Evolutionary conservation across 2,113 vertebrate genomes (phyloP).

Genomic region (Athene cunicularia): DNA sequence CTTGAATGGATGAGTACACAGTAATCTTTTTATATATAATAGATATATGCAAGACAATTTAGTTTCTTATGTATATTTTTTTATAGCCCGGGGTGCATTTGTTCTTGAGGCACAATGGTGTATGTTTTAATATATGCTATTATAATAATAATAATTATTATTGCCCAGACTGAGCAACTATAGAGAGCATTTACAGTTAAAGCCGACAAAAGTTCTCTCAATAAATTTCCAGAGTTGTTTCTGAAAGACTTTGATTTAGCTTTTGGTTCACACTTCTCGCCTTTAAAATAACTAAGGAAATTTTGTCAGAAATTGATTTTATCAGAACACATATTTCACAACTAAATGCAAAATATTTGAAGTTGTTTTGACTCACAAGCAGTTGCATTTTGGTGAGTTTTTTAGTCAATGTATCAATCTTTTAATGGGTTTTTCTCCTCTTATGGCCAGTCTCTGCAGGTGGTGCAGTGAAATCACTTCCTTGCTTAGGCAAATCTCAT

Average conservation of each 20-base stretch:
- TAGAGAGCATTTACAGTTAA: background rate
- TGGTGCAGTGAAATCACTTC: background rate
- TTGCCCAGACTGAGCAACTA: background rate
- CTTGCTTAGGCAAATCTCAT: background rate
- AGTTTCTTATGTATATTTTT: background rate
- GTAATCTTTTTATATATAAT: background rate
- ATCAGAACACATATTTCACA: background rate
- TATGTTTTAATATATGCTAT: background rate
- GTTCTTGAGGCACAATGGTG: background rate
- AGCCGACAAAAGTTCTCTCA: background rate
- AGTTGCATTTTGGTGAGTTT: background rate
- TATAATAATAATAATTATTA: background rate
- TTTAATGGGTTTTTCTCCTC: background rate
- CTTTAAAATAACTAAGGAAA: background rate
- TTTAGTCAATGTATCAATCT: background rate
- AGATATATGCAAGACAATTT: background rate
- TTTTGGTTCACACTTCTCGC: background rate
- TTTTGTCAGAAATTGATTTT: background rate
- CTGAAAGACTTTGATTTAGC: background rate
- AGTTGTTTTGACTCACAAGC: background rate
- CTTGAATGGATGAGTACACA: background rate
- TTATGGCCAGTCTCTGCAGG: background rate
- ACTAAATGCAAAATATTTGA: background rate
- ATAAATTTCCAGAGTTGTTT: background rate
- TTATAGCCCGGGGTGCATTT: background rate